Percentiles rank a stretch among this genome's conserved stretches.
Conservation (phyloP, 2,888 invertebrate species). For the Lasioglossum malachurum region DNA sequence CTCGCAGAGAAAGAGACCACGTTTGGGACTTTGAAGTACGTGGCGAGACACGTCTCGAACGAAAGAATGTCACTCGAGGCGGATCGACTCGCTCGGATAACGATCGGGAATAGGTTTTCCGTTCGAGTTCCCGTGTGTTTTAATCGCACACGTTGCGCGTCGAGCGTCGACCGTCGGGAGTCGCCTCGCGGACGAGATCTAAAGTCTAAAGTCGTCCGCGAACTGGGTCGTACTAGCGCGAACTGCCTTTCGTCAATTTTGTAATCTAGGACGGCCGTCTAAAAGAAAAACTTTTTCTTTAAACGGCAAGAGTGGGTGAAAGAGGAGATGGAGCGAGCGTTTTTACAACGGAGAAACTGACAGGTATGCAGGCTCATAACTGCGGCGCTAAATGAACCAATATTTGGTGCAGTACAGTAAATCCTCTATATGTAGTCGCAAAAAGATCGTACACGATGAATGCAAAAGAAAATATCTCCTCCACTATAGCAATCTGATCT, state of each 20-base stretch:
- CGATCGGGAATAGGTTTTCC: constrained; percentile 25
- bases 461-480: no score
- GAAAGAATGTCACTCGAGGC: constrained; percentile 27
- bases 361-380: neutral
- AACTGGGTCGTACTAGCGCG: constrained; percentile 54
- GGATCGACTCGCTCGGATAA: neutral
- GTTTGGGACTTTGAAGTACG: constrained; percentile 5
- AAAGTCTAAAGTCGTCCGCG: constrained; percentile 43
- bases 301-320: neutral
- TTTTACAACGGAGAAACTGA: constrained; percentile 41
- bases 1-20: neutral
- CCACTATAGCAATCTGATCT: no score
- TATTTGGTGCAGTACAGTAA: no score
- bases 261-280: constrained; percentile 57
- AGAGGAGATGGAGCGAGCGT: constrained; percentile 15
- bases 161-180: neutral
- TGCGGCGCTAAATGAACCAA: no score
- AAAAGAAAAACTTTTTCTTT: constrained; percentile 55
- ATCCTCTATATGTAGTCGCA: no score
- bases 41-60: constrained; percentile 14
- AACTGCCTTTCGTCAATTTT: constrained; percentile 55
- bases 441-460: no score
- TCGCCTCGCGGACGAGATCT: constrained; percentile 27
- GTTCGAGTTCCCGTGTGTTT: constrained; percentile 19
- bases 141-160: neutral